These are phyloP conservation scores for Okapia johnstoni DNA, from an alignment of 2,113 vertebrate species.

Conservation along the genomic window DNA sequence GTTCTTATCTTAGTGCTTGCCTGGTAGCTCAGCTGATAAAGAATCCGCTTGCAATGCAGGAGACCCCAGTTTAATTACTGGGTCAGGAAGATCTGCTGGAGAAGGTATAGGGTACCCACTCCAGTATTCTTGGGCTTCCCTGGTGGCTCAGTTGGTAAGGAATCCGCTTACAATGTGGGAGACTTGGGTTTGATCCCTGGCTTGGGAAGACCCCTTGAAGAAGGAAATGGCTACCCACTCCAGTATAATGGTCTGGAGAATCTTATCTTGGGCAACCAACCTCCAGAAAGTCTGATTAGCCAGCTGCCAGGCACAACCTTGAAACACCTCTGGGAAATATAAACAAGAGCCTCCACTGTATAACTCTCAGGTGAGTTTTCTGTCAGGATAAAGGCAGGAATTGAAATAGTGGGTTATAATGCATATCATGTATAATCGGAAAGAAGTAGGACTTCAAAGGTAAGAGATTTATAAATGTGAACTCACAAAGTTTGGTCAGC, in stretches of 20 bases:
- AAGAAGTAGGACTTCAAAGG: slow-evolving; percentile 7
- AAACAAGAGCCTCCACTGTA: slow-evolving; percentile 6
- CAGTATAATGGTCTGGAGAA: neutral
- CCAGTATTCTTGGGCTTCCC: neutral
- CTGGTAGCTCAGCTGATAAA: neutral
- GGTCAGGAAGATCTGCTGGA: neutral
- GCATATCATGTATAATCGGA: neutral
- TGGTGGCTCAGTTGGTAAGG: neutral
- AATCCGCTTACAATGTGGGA: neutral
- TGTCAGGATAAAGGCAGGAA: neutral
- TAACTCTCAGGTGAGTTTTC: slow-evolving; percentile 9
- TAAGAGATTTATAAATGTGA: neutral
- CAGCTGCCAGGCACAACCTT: slow-evolving; percentile 40
- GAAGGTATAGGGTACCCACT: neutral
- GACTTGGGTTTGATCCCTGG: neutral
- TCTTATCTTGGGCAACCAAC: slow-evolving; percentile 28
- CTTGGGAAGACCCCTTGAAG: neutral
- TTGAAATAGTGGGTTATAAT: slow-evolving; percentile 11
- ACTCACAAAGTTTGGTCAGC: neutral
- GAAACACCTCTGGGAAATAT: slow-evolving; percentile 35
- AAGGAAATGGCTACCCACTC: neutral
- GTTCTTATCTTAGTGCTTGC: neutral
- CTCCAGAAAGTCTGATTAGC: slow-evolving; percentile 43
- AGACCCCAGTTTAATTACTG: neutral
- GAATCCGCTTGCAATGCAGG: neutral